These are phyloP conservation scores for Poecilia picta DNA, from an alignment of 2,797 vertebrate genomes.

Conservation along the genomic window DNA sequence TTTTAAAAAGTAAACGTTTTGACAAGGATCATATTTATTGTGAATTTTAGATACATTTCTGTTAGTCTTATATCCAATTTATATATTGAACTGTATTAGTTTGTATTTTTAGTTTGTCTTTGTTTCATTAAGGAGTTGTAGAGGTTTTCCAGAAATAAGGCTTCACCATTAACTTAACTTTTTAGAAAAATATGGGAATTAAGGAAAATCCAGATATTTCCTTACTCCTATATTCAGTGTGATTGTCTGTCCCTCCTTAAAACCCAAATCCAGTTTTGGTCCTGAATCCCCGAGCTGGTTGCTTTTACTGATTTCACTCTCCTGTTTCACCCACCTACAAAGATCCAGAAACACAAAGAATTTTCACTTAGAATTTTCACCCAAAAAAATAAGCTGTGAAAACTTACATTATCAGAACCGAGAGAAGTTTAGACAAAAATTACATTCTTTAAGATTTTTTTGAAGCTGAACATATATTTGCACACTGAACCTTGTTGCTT, in stretches of 20 bases:
- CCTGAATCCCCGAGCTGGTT: constrained; percentile 86
- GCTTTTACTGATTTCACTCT: constrained; percentile 90
- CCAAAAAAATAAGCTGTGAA: neutral
- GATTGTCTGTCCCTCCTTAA: constrained; percentile 97
- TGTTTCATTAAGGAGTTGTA: neutral
- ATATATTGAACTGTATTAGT: neutral
- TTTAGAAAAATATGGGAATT: neutral
- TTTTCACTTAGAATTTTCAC: neutral
- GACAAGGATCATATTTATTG: neutral
- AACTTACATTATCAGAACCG: neutral
- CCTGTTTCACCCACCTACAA: constrained; percentile 94
- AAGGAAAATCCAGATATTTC: neutral
- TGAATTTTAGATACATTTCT: neutral
- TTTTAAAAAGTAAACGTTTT: neutral
- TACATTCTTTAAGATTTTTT: neutral
- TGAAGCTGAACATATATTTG: neutral
- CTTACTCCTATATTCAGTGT: constrained; percentile 93
- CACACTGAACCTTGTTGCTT: constrained; percentile 56
- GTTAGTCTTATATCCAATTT: neutral
- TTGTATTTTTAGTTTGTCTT: neutral
- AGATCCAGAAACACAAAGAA: constrained; percentile 10
- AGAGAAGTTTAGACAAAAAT: neutral
- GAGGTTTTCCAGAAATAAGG: neutral
- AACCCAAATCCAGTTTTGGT: constrained; percentile 93
- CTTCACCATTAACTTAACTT: too few species aligned